Evolutionary conservation across 1,140 invertebrate species (phyloP), one percentile per base, ranked within the genome.

Genomic region (Zaprionus ornatus): DNA sequence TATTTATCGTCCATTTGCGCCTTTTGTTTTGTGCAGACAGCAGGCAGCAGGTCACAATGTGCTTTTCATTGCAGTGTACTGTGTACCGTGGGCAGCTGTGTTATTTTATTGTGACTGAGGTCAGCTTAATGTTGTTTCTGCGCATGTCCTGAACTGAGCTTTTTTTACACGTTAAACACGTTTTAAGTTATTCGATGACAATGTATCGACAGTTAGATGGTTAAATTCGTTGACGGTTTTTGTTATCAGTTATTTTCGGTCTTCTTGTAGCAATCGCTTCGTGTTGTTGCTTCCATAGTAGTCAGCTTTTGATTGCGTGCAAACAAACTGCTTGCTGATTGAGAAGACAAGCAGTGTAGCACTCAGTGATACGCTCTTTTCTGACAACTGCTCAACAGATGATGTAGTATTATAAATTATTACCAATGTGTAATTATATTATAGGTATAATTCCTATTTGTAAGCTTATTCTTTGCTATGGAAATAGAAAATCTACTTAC

Each of bases 81-180:
- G 45, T 54, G 65, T 56, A 50, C 60, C 62, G 42, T 54, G 65
- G 4, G 15, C 23, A 19, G 2, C 19, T 37, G 32, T 21, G 13
- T 13, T 4, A 55, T 50, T 45, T 82, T 68, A 66, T 77, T 77
- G 73, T 72, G 64, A 45, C 54, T 79, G 83, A 88, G 84, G 83
- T 80, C 73, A 83, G 67, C 55, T 2, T 37, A 29, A 17, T 27
- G 13, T 54, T 65, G 32, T 52, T 56, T 55, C 4, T 83, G 84
- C 84, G 83, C 83, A 87, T 84, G 83, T 72, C 42, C 77, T 52
- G 35, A 9, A 13, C 19, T 32, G 1, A 88, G 80, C 84, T 77
- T 72, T 13, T 42, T 2, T 7, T 21, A 13, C 21, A 40, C 1
- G 3, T 52, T 19, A n/a, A 29, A 23, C 5, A 19, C 2, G n/a